phyloP scores from a whole-genome alignment of 1,140 invertebrate genomes.

The Chrysopa pallens region DNA sequence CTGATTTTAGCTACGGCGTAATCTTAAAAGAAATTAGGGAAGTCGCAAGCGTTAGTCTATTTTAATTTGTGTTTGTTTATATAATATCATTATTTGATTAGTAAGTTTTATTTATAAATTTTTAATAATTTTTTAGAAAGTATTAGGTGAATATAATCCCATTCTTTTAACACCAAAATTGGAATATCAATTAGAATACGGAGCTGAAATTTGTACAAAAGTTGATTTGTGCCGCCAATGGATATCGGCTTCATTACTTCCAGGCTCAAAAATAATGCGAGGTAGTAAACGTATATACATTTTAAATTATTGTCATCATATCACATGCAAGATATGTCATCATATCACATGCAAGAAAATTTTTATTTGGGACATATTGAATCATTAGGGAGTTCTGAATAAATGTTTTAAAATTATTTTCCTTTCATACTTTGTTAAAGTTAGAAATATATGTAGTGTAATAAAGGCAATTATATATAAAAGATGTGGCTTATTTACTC shows the following conservation, averaged over 20 bases:
- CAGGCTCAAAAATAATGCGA: slow-evolving; percentile 23
- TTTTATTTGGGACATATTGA: too few relatives aligned
- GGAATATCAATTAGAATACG: slow-evolving; percentile 25
- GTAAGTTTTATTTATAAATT: neutral
- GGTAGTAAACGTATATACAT: slow-evolving; percentile 12
- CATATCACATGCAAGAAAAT: slow-evolving; percentile 1
- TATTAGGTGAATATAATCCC: slow-evolving; percentile 10
- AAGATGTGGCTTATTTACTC: too few relatives aligned
- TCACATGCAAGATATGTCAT: too few relatives aligned
- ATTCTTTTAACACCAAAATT: slow-evolving; percentile 24
- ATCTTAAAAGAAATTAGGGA: too few relatives aligned
- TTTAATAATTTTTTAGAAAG: slow-evolving; percentile 7
- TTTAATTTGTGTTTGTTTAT: neutral
- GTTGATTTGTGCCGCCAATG: slow-evolving; percentile 25
- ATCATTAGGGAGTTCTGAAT: too few relatives aligned
- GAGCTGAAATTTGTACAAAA: slow-evolving; percentile 23
- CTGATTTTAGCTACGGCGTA: too few relatives aligned
- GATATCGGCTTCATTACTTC: slow-evolving; percentile 23
- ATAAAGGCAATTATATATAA: too few relatives aligned
- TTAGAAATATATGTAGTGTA: too few relatives aligned
- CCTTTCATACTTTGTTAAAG: too few relatives aligned
- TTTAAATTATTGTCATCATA: slow-evolving; percentile 2
- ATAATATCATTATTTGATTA: slow-evolving; percentile 1
- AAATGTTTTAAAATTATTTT: too few relatives aligned
- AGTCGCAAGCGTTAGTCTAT: neutral